Percentiles rank a stretch among this genome's conserved stretches.
These are phyloP conservation scores for Oncorhynchus nerka DNA, from an alignment of 2,113 vertebrate genomes.

Conservation along the genomic window DNA sequence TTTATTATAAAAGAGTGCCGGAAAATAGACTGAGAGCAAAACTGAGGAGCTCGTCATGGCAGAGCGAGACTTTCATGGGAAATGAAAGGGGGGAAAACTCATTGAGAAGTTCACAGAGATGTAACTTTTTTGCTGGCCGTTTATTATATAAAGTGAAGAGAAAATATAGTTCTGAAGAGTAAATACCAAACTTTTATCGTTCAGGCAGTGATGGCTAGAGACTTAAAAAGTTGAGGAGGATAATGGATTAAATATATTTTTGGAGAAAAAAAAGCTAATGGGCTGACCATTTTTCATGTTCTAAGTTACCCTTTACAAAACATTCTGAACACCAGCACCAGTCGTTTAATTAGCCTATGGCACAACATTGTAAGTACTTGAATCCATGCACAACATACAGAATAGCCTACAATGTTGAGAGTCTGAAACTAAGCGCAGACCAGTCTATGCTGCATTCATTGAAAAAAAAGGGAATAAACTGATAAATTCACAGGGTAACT, in stretches of 20 bases:
- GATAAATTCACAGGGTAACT: constrained; percentile 4
- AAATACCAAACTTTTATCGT: not conserved
- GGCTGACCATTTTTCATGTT: too few relatives aligned
- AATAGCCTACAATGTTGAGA: too few relatives aligned
- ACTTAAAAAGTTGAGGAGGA: too few relatives aligned
- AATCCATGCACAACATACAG: too few relatives aligned
- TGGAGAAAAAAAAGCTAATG: too few relatives aligned
- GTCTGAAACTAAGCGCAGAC: too few relatives aligned
- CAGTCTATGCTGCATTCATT: not conserved
- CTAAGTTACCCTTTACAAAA: too few relatives aligned
- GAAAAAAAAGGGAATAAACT: not conserved
- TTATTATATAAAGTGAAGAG: not conserved
- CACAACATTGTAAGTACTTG: too few relatives aligned
- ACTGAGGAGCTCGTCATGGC: not conserved
- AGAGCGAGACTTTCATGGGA: not conserved
- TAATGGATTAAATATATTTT: too few relatives aligned
- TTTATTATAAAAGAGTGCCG: not conserved
- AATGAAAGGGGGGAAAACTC: constrained; percentile 1
- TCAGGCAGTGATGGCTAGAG: too few relatives aligned
- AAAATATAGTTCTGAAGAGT: constrained; percentile 18
- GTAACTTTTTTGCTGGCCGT: constrained; percentile 22
- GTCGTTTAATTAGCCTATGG: too few relatives aligned
- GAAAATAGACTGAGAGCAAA: constrained; percentile 20
- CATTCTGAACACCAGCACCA: too few relatives aligned
- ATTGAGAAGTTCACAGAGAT: not conserved